These are phyloP conservation scores for Drosophila suboccidentalis DNA, from an alignment of 2,888 invertebrate genomes.

Conservation along the genomic window DNA sequence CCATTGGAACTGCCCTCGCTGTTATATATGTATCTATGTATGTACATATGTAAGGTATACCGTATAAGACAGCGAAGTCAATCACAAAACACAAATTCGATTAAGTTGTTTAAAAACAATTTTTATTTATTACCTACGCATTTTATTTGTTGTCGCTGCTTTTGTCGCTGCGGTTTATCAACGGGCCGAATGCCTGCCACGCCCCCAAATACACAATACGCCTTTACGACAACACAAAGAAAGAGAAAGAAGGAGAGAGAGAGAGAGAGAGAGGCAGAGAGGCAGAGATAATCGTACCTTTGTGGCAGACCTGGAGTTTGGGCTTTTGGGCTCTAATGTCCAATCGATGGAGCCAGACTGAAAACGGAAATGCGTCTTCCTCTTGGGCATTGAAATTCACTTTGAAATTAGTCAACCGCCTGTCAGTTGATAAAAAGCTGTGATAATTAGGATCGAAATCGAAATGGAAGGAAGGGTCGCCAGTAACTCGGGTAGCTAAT, in stretches of 20 bases:
- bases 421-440: constrained; percentile 71
- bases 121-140: constrained; percentile 72
- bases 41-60: background rate
- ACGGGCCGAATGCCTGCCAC: constrained; percentile 30
- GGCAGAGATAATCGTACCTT: constrained; percentile 2
- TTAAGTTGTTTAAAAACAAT: constrained; percentile 81
- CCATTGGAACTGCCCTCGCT: constrained; percentile 12
- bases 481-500: constrained; percentile 60
- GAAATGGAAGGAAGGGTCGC: constrained; percentile 31
- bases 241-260: background rate
- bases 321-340: constrained; percentile 21
- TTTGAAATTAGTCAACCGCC: constrained; percentile 64
- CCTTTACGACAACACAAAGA: background rate
- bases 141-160: constrained; percentile 59
- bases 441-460: constrained; percentile 70
- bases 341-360: constrained; percentile 33
- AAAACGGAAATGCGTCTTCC: constrained; percentile 56
- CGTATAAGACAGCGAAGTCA: constrained; percentile 49
- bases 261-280: too few relatives aligned
- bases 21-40: constrained; percentile 4
- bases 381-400: constrained; percentile 29
- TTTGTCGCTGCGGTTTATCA: constrained; percentile 61
- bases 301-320: constrained; percentile 4
- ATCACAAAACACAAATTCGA: constrained; percentile 79
- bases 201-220: constrained; percentile 22